These are phyloP conservation scores for Polia nebulosa DNA, from an alignment of 2,888 invertebrate species.

Conservation along the genomic window DNA sequence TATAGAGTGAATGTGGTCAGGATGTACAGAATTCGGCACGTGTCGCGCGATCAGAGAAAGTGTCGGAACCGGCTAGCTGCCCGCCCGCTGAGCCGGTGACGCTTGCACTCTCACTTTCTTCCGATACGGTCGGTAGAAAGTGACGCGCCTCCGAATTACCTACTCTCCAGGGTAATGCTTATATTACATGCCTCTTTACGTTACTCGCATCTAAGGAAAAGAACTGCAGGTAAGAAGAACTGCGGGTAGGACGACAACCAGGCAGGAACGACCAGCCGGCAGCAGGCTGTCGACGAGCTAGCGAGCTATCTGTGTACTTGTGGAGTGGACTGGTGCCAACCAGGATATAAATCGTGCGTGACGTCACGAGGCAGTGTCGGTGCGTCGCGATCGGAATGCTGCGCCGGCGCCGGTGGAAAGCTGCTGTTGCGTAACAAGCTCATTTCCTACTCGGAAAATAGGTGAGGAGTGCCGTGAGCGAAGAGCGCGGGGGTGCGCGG, in stretches of 20 bases:
- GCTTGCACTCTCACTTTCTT: constrained; percentile 74
- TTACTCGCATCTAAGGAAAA: background rate
- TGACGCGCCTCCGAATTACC: constrained; percentile 67
- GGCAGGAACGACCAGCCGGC: background rate
- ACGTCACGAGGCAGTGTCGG: constrained; percentile 65
- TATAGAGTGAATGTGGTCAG: constrained; percentile 1
- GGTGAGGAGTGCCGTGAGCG: constrained; percentile 82
- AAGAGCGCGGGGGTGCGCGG: constrained; percentile 58
- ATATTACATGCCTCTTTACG: constrained; percentile 26
- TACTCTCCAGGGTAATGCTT: constrained; percentile 59
- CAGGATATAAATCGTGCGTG: constrained; percentile 52
- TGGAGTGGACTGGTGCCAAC: constrained; percentile 14
- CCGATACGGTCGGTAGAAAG: constrained; percentile 71
- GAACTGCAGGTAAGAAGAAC: background rate
- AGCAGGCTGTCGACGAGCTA: background rate
- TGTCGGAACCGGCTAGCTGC: constrained; percentile 55
- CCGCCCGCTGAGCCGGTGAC: constrained; percentile 50
- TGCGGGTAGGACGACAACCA: background rate
- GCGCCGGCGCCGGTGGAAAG: constrained; percentile 79
- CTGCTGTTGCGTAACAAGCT: constrained; percentile 79
- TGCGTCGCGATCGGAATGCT: constrained; percentile 72
- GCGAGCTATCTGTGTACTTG: background rate
- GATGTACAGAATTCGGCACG: constrained; percentile 56
- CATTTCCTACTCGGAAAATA: constrained; percentile 87
- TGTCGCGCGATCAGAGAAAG: constrained; percentile 60